Evolutionary conservation across 53 echinoderm and acorn worm genomes (phyloP).

Genomic region (Pentamera pediparva): DNA sequence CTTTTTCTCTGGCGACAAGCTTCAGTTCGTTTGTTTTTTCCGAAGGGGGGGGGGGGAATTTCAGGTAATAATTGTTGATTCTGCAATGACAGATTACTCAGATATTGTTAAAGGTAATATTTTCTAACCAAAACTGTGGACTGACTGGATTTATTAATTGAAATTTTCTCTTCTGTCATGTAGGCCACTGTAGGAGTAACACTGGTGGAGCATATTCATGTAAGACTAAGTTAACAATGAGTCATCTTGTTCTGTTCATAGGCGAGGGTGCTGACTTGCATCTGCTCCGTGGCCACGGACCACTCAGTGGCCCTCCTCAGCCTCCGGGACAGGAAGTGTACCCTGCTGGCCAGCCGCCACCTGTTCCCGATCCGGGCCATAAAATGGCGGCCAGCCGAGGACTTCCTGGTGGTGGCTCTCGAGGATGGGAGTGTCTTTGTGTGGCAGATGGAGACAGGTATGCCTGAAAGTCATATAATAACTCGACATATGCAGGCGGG

Average conservation of each 20-base stretch:
- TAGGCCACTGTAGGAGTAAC: background rate
- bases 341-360: slow-evolving; percentile 94
- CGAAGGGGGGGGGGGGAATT: too few relatives aligned
- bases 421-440: slow-evolving; percentile 96
- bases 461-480: too few relatives aligned
- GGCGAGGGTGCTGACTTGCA: slow-evolving; percentile 84
- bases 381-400: slow-evolving; percentile 95
- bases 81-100: too few relatives aligned
- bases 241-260: slow-evolving; percentile 3
- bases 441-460: slow-evolving; percentile 99
- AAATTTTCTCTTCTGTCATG: background rate
- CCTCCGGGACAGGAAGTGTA: slow-evolving; percentile 88
- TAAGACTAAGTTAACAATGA: background rate
- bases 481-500: too few relatives aligned
- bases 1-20: too few relatives aligned
- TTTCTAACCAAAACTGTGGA: too few relatives aligned
- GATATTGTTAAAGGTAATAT: too few relatives aligned
- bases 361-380: slow-evolving; percentile 92
- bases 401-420: slow-evolving; percentile 87
- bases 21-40: too few relatives aligned
- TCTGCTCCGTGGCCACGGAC: slow-evolving; percentile 94
- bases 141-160: too few relatives aligned
- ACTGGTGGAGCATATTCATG: background rate
- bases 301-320: slow-evolving; percentile 96
- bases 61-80: too few relatives aligned